Percentiles rank a stretch among this genome's conserved stretches.
These are phyloP conservation scores for Uropsilus gracilis DNA, from an alignment of 2,113 vertebrate species.

Conservation along the genomic window DNA sequence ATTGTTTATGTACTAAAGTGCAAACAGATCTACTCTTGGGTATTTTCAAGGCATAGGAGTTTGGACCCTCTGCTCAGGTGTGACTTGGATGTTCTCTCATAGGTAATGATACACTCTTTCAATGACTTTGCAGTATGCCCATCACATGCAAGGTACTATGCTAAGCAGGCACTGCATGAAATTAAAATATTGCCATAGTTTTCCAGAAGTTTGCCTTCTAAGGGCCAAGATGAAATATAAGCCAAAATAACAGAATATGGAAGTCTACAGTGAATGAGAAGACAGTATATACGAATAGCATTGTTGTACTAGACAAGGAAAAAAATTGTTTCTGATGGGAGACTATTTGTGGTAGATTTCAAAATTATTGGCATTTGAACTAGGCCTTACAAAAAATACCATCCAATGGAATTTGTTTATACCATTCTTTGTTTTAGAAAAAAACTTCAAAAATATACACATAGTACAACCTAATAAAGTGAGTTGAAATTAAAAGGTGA, in stretches of 20 bases:
- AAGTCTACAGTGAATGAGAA: neutral
- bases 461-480: conserved; percentile 5
- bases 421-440: neutral
- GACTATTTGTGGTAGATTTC: neutral
- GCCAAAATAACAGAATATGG: neutral
- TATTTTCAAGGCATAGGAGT: neutral
- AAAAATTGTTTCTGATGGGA: neutral
- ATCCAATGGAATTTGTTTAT: conserved; percentile 19
- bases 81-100: neutral
- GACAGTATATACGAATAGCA: neutral
- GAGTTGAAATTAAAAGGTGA: neutral
- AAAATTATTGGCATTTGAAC: conserved; percentile 2
- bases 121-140: neutral
- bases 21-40: neutral
- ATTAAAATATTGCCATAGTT: neutral
- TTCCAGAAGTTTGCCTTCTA: neutral
- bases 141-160: neutral
- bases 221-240: neutral
- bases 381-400: conserved; percentile 1
- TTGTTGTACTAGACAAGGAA: neutral
- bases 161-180: neutral
- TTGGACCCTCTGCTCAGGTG: neutral
- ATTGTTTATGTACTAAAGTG: neutral
- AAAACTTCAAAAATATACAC: neutral
- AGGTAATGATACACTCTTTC: neutral